These are phyloP conservation scores for Salvelinus alpinus DNA, from an alignment of 2,113 vertebrate genomes.

Conservation along the genomic window DNA sequence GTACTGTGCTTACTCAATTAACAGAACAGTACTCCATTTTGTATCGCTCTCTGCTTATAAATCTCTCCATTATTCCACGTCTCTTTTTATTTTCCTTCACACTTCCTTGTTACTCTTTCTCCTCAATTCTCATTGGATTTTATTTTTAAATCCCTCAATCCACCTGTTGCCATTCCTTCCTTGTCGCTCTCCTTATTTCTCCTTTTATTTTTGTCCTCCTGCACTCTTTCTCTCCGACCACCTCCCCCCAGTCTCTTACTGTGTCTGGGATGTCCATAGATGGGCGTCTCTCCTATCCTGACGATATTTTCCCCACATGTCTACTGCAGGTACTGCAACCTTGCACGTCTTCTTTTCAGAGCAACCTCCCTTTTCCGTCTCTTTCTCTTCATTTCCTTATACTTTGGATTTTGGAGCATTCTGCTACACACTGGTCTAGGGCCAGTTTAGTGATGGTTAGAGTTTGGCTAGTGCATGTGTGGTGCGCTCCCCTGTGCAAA, in stretches of 20 bases:
- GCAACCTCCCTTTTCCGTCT: neutral
- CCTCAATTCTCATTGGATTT: too few relatives aligned
- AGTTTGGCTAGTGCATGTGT: too few relatives aligned
- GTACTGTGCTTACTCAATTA: neutral
- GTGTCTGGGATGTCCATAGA: conserved; percentile 43
- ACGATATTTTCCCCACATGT: conserved; percentile 48
- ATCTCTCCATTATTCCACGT: too few relatives aligned
- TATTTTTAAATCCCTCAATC: neutral
- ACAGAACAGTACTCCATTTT: neutral
- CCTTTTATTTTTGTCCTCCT: conserved; percentile 32
- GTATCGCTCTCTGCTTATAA: neutral
- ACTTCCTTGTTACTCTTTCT: neutral
- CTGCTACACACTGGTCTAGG: neutral
- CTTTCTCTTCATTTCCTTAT: neutral
- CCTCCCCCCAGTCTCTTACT: conserved; percentile 54
- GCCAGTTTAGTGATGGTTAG: too few relatives aligned
- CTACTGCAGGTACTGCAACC: conserved; percentile 61
- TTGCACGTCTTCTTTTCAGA: neutral
- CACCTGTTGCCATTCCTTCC: conserved; percentile 5
- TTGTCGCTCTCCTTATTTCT: conserved; percentile 45
- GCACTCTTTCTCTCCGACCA: neutral
- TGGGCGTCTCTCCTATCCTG: conserved; percentile 40
- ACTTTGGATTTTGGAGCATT: neutral
- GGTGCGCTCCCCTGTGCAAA: too few relatives aligned
- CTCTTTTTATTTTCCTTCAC: neutral